Evolutionary conservation across 35 echinoderm and acorn worm genomes (phyloP), one percentile per base, ranked within the genome.

Genomic region (Patiria miniata): DNA sequence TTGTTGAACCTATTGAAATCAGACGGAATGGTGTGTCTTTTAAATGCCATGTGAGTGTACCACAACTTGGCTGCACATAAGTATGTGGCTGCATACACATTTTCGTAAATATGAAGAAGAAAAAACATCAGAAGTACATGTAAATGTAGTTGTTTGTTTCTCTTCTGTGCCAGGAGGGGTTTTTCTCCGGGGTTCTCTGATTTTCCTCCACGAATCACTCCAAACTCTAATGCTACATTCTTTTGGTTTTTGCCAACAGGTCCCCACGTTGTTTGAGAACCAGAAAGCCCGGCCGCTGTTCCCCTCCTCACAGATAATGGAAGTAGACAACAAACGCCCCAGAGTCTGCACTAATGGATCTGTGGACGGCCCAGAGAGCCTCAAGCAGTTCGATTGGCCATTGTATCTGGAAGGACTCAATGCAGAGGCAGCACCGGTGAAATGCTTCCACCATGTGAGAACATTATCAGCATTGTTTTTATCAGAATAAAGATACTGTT

Each of bases 401-500:
- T 65, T 42, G 0, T 98, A 98, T 56, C 78, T 98, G 23, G 88
- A 91, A 59, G 61, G 57, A 16, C 85, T 91, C 19, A 69, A 91
- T 30, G 51, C 89, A 8, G 95, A 98, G 19, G 95, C 95, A 15
- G 95, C 95, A 17, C 86, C 95, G 9, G 82, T 94, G 12, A 81
- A 80, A 18, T 98, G 95, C 59, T 98, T 98, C 60, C 85, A 91
- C 81, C 95, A 98, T 87, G 95, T 98, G 88, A 98, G 95, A 50
- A 51, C 4, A 69, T 28, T 36, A n/a, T n/a, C n/a, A n/a, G n/a
- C n/a, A n/a, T n/a, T n/a, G 22, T 58, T n/a, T 14, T 12, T 12
- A 12, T 14, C 22, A 58, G 54, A 58, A 14, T 58, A 58, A 58
- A 14, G 34, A 12, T 10, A 78, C 10, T 78, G 34, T n/a, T n/a